phyloP scores from a whole-genome alignment of 1,140 invertebrate genomes.

The Dreissena polymorpha region DNA sequence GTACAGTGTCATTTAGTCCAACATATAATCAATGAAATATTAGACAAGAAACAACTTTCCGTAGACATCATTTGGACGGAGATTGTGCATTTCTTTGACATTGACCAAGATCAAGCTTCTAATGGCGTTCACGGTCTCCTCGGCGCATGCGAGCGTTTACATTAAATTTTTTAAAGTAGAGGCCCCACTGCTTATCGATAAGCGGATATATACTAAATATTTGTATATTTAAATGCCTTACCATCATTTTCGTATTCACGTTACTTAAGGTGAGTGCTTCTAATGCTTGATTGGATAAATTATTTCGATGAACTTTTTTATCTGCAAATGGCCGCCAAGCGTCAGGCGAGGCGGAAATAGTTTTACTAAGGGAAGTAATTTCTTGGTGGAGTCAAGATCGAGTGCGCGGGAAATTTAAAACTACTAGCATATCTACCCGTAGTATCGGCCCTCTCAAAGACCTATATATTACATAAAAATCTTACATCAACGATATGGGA shows the following conservation, averaged over 20 bases:
- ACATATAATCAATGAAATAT: no score
- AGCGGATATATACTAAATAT: no score
- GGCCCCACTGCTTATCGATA: no score
- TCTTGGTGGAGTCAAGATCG: not conserved
- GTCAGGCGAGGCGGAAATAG: constrained; percentile 40
- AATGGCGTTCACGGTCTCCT: constrained; percentile 43
- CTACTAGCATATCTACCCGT: not conserved
- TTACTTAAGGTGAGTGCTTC: no score
- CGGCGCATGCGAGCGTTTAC: constrained; percentile 51
- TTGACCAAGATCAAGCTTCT: constrained; percentile 54
- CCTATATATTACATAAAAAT: no score
- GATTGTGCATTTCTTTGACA: constrained; percentile 43
- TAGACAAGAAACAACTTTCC: not conserved
- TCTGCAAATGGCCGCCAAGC: constrained; percentile 53
- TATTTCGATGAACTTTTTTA: no score
- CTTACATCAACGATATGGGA: no score
- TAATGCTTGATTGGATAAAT: no score
- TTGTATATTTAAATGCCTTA: no score
- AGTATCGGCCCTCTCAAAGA: no score
- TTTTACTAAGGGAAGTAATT: constrained; percentile 10
- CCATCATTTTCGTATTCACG: no score
- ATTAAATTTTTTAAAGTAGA: not conserved
- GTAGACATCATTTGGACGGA: constrained; percentile 5
- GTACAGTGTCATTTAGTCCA: no score
- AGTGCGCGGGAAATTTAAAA: constrained; percentile 45